phyloP scores from a whole-genome alignment of 2,113 vertebrate genomes.

The Cygnus buccinator region DNA sequence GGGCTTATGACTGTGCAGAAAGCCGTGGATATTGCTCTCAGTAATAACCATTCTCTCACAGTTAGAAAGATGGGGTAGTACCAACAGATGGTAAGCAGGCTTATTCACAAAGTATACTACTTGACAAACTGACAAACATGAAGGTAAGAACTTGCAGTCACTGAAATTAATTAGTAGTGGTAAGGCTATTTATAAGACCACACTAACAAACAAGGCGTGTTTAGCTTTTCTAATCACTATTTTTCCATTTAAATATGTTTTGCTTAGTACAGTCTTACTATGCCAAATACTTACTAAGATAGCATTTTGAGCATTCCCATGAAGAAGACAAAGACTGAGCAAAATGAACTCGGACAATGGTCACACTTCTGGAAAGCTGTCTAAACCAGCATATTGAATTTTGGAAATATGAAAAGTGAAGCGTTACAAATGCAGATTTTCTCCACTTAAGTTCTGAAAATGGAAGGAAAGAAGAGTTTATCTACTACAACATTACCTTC shows the following conservation, averaged over 20 bases:
- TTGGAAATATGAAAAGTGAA: not conserved
- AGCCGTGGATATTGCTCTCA: not conserved
- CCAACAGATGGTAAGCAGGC: not conserved
- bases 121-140: not conserved
- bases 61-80: not conserved
- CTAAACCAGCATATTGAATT: not conserved
- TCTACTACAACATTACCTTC: not conserved
- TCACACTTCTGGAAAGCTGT: not conserved
- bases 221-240: not conserved
- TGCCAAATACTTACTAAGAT: not conserved
- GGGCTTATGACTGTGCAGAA: not conserved
- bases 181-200: not conserved
- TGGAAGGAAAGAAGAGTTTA: not conserved
- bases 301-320: not conserved
- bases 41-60: not conserved
- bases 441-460: not conserved
- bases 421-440: slow-evolving; percentile 27
- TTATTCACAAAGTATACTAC: not conserved
- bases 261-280: not conserved
- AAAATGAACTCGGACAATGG: not conserved
- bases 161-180: not conserved
- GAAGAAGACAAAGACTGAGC: not conserved
- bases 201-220: not conserved
- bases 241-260: not conserved
- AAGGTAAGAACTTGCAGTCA: not conserved